Percentiles rank a stretch among this genome's conserved stretches.
phyloP scores from a whole-genome alignment of 2,113 vertebrate genomes.

The Caretta caretta region DNA sequence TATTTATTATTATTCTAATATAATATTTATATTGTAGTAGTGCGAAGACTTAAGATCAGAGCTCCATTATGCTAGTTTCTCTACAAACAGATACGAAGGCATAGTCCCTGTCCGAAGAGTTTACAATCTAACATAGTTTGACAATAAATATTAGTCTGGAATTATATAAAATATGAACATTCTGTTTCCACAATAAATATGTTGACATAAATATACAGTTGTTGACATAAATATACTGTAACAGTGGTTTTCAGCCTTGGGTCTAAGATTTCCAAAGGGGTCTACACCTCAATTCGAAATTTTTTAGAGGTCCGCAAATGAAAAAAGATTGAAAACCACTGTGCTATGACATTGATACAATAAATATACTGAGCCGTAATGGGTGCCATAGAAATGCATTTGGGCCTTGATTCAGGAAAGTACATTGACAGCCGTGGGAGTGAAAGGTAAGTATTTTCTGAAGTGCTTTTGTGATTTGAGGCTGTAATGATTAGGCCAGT shows the following conservation, averaged over 20 bases:
- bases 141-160: not conserved
- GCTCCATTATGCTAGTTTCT: not conserved
- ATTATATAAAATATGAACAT: not conserved
- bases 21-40: not conserved
- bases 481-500: not conserved
- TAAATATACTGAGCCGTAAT: fast-evolving
- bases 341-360: fast-evolving
- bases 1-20: not conserved
- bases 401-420: not conserved
- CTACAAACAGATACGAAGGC: not conserved
- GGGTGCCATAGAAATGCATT: fast-evolving
- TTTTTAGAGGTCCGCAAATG: not conserved
- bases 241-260: not conserved
- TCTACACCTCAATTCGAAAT: not conserved
- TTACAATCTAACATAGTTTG: not conserved
- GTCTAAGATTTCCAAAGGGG: not conserved
- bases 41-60: not conserved
- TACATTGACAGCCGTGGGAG: not conserved
- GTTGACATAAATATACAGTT: not conserved
- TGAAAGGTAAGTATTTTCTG: not conserved
- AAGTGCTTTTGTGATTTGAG: not conserved
- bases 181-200: not conserved
- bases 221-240: not conserved
- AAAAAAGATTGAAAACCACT: not conserved
- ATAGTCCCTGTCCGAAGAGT: not conserved